Conservation (phyloP, 2,113 vertebrate species). For the Ivindomyrus marchei region DNA sequence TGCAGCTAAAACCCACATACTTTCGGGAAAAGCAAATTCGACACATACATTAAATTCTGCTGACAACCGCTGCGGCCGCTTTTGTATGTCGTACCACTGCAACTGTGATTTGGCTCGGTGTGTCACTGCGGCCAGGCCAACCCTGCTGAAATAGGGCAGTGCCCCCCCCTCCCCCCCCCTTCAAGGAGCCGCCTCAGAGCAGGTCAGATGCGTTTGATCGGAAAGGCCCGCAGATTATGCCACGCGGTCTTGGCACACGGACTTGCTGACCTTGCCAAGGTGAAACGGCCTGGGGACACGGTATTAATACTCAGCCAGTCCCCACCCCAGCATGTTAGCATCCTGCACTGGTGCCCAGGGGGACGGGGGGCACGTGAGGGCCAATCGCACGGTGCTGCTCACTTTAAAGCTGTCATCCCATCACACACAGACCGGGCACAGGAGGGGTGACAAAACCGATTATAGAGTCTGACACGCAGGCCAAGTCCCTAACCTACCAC, state of each 20-base stretch:
- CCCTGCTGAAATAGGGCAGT: not conserved
- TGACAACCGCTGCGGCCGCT: not conserved
- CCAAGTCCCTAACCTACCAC: not conserved
- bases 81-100: not conserved
- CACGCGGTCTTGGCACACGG: slow-evolving; percentile 1
- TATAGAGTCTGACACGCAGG: not conserved
- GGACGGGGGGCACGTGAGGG: not conserved
- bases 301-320: slow-evolving; percentile 15
- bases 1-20: not conserved
- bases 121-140: not conserved
- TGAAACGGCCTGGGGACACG: not conserved
- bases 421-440: not conserved
- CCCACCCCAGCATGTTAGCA: not conserved
- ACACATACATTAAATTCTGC: not conserved
- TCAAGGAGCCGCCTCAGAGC: not conserved
- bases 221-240: not conserved
- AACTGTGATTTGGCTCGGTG: not conserved
- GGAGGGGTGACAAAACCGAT: not conserved
- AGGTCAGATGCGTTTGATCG: slow-evolving; percentile 3
- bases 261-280: slow-evolving; percentile 13
- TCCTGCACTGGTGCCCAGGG: not conserved
- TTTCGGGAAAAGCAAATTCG: not conserved
- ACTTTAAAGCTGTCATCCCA: not conserved
- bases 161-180: not conserved
- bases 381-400: not conserved